phyloP scores from a whole-genome alignment of 2,113 vertebrate genomes.

The Bufo bufo region DNA sequence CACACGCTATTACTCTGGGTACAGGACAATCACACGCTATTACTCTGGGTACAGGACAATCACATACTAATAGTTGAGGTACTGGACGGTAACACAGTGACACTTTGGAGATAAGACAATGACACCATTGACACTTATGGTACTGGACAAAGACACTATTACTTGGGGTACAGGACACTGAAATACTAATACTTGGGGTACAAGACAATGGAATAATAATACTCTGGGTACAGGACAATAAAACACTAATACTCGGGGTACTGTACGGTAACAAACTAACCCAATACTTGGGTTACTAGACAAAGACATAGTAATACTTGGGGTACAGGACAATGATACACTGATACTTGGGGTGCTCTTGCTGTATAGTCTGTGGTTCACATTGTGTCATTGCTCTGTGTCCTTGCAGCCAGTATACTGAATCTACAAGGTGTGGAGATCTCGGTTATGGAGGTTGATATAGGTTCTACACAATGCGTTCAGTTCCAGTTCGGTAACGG shows the following conservation, averaged over 20 bases:
- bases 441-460: constrained; percentile 70
- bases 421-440: constrained; percentile 70
- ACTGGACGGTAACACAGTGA: no score
- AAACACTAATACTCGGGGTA: not conserved
- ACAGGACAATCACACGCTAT: not conserved
- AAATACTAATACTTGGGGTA: not conserved
- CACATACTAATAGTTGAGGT: not conserved
- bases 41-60: not conserved
- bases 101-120: no score
- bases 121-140: no score
- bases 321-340: not conserved
- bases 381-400: not conserved
- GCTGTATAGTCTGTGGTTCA: not conserved
- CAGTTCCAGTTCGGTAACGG: constrained; percentile 72
- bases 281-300: not conserved
- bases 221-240: not conserved
- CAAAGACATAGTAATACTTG: not conserved
- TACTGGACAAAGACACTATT: no score
- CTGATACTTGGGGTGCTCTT: not conserved
- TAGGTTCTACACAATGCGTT: constrained; percentile 68
- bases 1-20: not conserved
- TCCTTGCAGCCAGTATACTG: constrained; percentile 67
- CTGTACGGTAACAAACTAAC: not conserved
- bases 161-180: no score
- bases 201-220: accelerated